Percentiles rank a stretch among this genome's conserved stretches.
phyloP scores from a whole-genome alignment of 1,140 invertebrate genomes.

The Drosophila subpulchrella region DNA sequence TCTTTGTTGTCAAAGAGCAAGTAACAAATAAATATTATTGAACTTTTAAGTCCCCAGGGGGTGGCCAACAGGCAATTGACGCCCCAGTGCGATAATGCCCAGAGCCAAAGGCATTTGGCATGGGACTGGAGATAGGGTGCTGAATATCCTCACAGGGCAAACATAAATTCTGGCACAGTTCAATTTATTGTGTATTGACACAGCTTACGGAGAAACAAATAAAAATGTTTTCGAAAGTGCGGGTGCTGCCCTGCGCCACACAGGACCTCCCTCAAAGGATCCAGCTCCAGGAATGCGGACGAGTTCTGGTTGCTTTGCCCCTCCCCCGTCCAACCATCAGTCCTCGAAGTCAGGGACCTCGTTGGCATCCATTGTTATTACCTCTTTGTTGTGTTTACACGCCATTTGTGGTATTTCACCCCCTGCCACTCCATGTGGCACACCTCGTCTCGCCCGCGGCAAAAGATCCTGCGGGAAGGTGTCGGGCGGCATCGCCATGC shows the following conservation, averaged over 20 bases:
- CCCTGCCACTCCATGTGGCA: conserved; percentile 44
- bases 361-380: conserved; percentile 74
- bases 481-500: conserved; percentile 14
- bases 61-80: conserved; percentile 63
- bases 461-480: conserved; percentile 35
- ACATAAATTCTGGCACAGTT: conserved; percentile 79
- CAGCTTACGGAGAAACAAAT: conserved; percentile 76
- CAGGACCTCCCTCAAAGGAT: conserved; percentile 29
- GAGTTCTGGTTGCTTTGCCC: background rate
- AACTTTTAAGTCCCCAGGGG: conserved; percentile 77
- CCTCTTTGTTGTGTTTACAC: conserved; percentile 82
- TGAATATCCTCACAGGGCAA: conserved; percentile 60
- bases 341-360: conserved; percentile 34
- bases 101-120: background rate
- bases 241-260: conserved; percentile 18
- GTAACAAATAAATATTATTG: conserved; percentile 82
- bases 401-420: conserved; percentile 77
- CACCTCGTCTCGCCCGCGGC: conserved; percentile 8
- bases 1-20: conserved; percentile 76
- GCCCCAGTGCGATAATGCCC: conserved; percentile 18
- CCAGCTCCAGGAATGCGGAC: conserved; percentile 56
- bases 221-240: conserved; percentile 79
- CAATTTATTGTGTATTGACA: conserved; percentile 81
- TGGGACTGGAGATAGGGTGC: conserved; percentile 7
- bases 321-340: background rate